Conservation (phyloP, 1,140 invertebrate species). For the Megathymus violae region DNA sequence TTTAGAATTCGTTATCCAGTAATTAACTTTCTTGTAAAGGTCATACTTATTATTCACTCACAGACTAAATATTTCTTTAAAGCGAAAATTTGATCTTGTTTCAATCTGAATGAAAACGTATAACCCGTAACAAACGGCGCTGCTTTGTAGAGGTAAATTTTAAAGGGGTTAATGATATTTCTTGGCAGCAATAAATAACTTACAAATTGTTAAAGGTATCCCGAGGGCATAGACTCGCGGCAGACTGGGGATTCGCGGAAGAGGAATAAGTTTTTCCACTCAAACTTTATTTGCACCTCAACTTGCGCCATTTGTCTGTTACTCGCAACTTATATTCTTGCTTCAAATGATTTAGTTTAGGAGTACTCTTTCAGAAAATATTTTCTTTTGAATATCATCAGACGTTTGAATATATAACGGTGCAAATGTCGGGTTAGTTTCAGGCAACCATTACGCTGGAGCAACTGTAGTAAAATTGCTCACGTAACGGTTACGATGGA, state of each 20-base stretch:
- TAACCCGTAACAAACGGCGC: conserved; percentile 51
- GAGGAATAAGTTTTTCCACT: conserved; percentile 80
- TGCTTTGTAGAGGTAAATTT: conserved; percentile 57
- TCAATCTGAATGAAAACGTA: conserved; percentile 42
- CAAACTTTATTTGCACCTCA: conserved; percentile 83
- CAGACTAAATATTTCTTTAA: conserved; percentile 15
- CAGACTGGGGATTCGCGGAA: conserved; percentile 66
- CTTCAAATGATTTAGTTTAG: conserved; percentile 81
- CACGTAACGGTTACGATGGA: too few relatives aligned
- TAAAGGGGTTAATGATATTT: conserved; percentile 78
- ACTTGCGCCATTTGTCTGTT: conserved; percentile 78
- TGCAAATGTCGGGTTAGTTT: conserved; percentile 48
- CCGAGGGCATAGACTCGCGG: conserved; percentile 65
- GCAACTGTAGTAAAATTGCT: too few relatives aligned
- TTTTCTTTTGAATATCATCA: conserved; percentile 74
- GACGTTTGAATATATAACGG: conserved; percentile 74
- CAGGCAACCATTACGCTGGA: conserved; percentile 49
- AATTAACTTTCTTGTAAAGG: conserved; percentile 45
- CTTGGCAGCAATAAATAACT: conserved; percentile 77
- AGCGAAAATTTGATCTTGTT: conserved; percentile 29
- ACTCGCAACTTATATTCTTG: conserved; percentile 79
- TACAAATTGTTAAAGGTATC: conserved; percentile 80
- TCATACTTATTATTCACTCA: conserved; percentile 11
- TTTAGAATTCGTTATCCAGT: conserved; percentile 39
- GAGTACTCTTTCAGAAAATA: conserved; percentile 75